phyloP scores from a whole-genome alignment of 2,113 vertebrate species.

The Paedocypris sp. region DNA sequence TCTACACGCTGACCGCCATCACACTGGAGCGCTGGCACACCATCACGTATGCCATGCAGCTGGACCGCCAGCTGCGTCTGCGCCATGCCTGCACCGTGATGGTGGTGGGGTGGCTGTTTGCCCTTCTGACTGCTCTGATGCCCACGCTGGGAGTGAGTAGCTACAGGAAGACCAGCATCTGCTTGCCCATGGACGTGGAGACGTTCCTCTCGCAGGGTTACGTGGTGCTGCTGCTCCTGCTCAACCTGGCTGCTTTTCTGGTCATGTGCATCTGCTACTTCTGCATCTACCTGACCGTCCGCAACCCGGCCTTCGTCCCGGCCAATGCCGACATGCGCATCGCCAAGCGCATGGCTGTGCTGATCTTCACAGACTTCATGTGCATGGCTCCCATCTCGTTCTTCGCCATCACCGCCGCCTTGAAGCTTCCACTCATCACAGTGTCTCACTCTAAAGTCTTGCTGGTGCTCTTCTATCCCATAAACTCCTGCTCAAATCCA shows the following conservation, averaged over 20 bases:
- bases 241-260: constrained; percentile 83
- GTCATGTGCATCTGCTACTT: constrained; percentile 81
- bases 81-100: constrained; percentile 75
- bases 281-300: constrained; percentile 83
- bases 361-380: constrained; percentile 93
- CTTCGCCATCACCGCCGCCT: constrained; percentile 88
- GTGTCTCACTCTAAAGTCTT: constrained; percentile 88
- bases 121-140: constrained; percentile 68
- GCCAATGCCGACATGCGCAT: constrained; percentile 78
- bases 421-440: constrained; percentile 87
- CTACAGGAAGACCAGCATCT: constrained; percentile 93
- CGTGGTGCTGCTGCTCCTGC: constrained; percentile 72
- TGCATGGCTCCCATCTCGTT: constrained; percentile 97
- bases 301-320: constrained; percentile 71
- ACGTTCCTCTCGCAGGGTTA: constrained; percentile 70
- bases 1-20: constrained; percentile 85
- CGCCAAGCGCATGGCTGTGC: constrained; percentile 87
- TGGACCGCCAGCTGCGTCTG: constrained; percentile 75
- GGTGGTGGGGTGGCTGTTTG: constrained; percentile 79
- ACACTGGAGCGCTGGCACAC: constrained; percentile 94
- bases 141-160: constrained; percentile 84
- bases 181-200: constrained; percentile 93
- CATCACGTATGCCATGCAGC: constrained; percentile 86
- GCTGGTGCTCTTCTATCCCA: constrained; percentile 90
- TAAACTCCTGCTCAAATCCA: constrained; percentile 93